Base-by-base conservation (phyloP, 2,888 invertebrate species). In the Blomia tropicalis region DNA sequence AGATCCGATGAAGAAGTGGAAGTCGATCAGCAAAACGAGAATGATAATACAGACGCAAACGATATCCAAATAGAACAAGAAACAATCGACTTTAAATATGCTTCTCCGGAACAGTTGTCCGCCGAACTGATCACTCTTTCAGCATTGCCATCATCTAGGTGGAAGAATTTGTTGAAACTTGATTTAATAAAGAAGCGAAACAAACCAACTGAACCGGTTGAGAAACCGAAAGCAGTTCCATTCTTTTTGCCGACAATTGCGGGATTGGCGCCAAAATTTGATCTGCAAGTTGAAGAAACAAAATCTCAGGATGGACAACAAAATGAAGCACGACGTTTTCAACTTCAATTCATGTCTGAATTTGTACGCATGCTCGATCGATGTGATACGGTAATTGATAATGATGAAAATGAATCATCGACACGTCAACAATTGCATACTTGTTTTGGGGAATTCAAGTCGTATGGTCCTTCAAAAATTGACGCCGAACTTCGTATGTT, bases 131-230 rank as follows among this genome's bases (percentile, higher is more conserved):
- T 67, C 2, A 68, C 68, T 1, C 36, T 69, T n/a, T 68, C 68
- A 1, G 43, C 63, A 14, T 69, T 74, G 14, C 82, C 31, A 2
- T 19, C 92, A 0, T 89, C 90, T 0, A 81, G 90, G 68, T 96
- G 95, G 95, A 82, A 87, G 66, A 91, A 91, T 73, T 77, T 96
- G 17, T 78, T 92, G 1, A 82, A 87, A 71, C 77, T 93, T 62
- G 90, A 92, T 68, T 74, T 85, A 0, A 86, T 96, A 1, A 88
- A 84, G 73, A 60, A 61, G 47, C 41, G 62, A 19, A 62, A 66
- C 31, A 64, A 66, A 65, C 64, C 64, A 30, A 62, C 43, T 22
- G 64, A 59, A 25, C 60, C 58, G 29, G 11, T 58, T 1, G 51
- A 63, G 31, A 64, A 61, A 43, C 64, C 65, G 11, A n/a, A 36